Percentiles rank a stretch among this genome's conserved stretches.
Evolutionary conservation across 2,888 invertebrate species (phyloP).

Genomic region (Cacoxenus indagator): DNA sequence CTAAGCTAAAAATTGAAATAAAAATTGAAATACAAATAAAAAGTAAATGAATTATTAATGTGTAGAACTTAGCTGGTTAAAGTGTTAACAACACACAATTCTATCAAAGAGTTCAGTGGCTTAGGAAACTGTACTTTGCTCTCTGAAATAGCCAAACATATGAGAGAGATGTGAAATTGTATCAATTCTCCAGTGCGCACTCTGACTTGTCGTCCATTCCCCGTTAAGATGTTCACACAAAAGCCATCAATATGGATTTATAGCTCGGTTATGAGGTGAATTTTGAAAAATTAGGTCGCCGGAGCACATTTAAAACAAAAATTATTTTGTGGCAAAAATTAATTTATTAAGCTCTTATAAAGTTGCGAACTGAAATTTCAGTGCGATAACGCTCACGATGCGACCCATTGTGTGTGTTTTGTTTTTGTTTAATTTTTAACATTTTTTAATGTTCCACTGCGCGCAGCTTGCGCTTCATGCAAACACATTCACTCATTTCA

Average conservation of each 20-base stretch:
- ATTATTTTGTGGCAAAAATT: constrained; percentile 42
- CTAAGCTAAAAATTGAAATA: too few relatives aligned
- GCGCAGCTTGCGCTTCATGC: not conserved
- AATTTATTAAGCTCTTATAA: constrained; percentile 43
- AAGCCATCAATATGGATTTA: not conserved
- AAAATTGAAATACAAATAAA: too few relatives aligned
- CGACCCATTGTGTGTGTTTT: not conserved
- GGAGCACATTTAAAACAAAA: too few relatives aligned
- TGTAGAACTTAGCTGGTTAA: not conserved
- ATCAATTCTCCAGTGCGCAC: not conserved
- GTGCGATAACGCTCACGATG: too few relatives aligned
- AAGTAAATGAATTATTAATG: too few relatives aligned
- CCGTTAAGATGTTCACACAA: not conserved
- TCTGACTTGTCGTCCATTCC: too few relatives aligned
- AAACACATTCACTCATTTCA: constrained; percentile 7
- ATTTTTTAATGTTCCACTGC: too few relatives aligned
- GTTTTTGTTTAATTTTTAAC: too few relatives aligned
- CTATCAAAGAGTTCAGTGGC: too few relatives aligned
- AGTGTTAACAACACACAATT: constrained; percentile 34
- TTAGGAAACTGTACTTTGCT: too few relatives aligned
- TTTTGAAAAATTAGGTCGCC: constrained; percentile 18
- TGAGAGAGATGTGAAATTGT: not conserved
- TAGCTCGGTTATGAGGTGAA: not conserved
- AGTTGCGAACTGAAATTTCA: not conserved
- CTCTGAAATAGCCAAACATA: constrained; percentile 11